These are phyloP conservation scores for Platycnemis pennipes DNA, from an alignment of 2,888 invertebrate genomes.

Conservation along the genomic window DNA sequence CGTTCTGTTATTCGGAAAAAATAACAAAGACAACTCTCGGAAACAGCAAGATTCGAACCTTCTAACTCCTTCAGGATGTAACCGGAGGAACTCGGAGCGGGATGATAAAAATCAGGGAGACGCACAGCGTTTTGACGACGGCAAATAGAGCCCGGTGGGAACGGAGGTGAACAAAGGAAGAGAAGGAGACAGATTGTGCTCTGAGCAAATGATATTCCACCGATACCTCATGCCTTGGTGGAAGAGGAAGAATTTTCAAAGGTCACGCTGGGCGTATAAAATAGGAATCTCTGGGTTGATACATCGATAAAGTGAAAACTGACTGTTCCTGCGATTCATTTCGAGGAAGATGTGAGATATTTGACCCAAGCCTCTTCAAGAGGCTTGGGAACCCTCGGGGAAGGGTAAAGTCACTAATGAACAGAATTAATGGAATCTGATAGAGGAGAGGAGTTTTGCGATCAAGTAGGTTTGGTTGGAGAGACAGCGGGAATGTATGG, in stretches of 20 bases:
- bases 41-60: too few relatives aligned
- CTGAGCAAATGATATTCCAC: background rate
- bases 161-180: background rate
- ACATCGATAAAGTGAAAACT: background rate
- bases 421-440: conserved; percentile 34
- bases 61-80: too few relatives aligned
- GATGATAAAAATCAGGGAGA: too few relatives aligned
- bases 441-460: background rate
- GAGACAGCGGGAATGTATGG: too few relatives aligned
- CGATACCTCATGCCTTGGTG: background rate
- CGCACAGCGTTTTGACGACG: background rate
- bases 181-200: background rate
- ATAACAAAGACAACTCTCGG: too few relatives aligned
- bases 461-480: background rate
- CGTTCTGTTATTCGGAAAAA: too few relatives aligned
- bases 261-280: background rate
- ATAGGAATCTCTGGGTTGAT: background rate
- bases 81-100: too few relatives aligned
- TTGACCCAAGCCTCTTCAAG: background rate
- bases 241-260: background rate
- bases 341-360: background rate
- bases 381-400: background rate
- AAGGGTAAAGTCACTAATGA: conserved; percentile 9
- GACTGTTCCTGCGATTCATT: background rate
- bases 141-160: background rate